These are phyloP conservation scores for Spodoptera exigua DNA, from an alignment of 2,888 invertebrate species.

Conservation along the genomic window DNA sequence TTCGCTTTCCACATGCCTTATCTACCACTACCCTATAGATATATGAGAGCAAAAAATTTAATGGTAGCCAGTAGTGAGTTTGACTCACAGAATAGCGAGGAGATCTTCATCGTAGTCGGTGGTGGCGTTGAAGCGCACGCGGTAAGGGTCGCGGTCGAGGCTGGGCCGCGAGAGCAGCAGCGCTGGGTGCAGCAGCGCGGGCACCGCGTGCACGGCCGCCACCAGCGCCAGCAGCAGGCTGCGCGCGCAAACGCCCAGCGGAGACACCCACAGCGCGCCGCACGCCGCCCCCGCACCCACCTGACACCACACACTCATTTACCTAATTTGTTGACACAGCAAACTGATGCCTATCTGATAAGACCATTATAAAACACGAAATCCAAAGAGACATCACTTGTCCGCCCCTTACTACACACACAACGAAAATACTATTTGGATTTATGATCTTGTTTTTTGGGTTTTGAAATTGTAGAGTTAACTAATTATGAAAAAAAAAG, in stretches of 20 bases:
- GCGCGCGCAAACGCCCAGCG: constrained; percentile 74
- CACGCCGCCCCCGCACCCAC: constrained; percentile 79
- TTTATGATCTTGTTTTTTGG: no score
- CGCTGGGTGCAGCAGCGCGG: constrained; percentile 71
- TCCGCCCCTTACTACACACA: not conserved
- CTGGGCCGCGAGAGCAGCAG: constrained; percentile 70
- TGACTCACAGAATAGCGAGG: constrained; percentile 68
- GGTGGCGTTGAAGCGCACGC: constrained; percentile 70
- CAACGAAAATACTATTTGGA: no score
- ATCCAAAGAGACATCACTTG: constrained; percentile 6
- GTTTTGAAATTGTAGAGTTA: no score
- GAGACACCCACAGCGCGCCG: constrained; percentile 80
- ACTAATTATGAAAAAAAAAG: constrained; percentile 23
- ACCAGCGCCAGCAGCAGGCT: constrained; percentile 67
- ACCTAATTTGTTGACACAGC: not conserved
- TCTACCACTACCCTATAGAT: no score
- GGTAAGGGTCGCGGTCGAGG: constrained; percentile 77
- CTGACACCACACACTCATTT: constrained; percentile 55
- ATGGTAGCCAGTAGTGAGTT: not conserved
- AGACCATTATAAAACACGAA: not conserved
- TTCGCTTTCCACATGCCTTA: no score
- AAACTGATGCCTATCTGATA: not conserved
- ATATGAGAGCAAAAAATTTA: no score
- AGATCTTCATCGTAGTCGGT: constrained; percentile 66
- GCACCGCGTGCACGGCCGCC: constrained; percentile 71